Base-by-base conservation (phyloP, 2,888 invertebrate species). In the Pedicia rivosa region DNA sequence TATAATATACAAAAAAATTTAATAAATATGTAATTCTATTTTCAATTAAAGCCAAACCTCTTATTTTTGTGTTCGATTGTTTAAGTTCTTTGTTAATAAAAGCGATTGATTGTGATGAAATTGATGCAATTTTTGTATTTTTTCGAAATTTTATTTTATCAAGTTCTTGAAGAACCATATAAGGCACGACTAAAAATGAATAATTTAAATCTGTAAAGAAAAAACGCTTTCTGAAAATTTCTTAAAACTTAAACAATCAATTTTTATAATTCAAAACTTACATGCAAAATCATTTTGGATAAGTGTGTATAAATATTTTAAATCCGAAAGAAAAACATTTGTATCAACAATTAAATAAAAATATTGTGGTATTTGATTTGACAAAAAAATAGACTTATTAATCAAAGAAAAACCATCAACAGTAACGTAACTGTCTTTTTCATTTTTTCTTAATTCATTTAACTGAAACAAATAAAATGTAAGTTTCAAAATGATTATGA, bases 81-180 rank as follows among this genome's bases (percentile, higher is more conserved):
- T 54, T 48, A 16, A 57, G 51, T 30, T 50, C 48, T 2, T 44
- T 44, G 42, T 53, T 54, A 7, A 56, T 40, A 43, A 46, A 53
- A 36, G 48, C 50, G n/a, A 58, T 55, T 3, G 56, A 55, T 17
- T 53, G 47, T 4, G 42, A 35, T 0, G 57, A 48, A 12, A 43
- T 38, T 3, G 35, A 38, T 17, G 46, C 42, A 1, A 49, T 41
- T 7, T 47, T 40, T 17, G 48, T 45, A 3, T 41, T 40, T 1
- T 45, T 50, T 42, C 44, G 50, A 40, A 47, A 57, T 56, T 58
- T 68, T 47, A 53, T 55, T 48, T 50, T 58, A 52, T 69, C 68
- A 39, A 69, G 45, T 47, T 69, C 68, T 43, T 63, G 64, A 9
- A 67, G 53, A 1, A 69, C 68, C 44, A 63, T 56, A 55, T 67